Conservation (phyloP, 2,113 vertebrate species). For the Nothobranchius kuhntae region DNA sequence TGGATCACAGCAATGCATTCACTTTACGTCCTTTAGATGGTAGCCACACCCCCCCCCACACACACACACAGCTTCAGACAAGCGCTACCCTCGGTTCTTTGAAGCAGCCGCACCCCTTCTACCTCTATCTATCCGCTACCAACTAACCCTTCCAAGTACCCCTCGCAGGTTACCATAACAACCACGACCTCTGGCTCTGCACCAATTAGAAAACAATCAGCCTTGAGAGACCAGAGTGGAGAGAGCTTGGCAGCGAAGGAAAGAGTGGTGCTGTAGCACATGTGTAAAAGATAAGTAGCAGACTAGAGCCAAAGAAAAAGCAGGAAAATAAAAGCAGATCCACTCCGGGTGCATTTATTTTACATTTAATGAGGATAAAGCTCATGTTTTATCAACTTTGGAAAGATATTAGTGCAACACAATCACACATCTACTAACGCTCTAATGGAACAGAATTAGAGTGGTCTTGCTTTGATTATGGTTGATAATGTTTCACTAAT, state of each 20-base stretch:
- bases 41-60: constrained; percentile 16
- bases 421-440: neutral
- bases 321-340: constrained; percentile 7
- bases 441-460: neutral
- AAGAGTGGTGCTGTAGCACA: constrained; percentile 16
- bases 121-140: constrained; percentile 34
- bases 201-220: constrained; percentile 82
- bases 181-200: constrained; percentile 75
- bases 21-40: too few species aligned
- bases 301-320: constrained; percentile 31
- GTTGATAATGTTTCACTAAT: neutral
- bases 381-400: neutral
- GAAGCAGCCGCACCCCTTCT: constrained; percentile 59
- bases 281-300: constrained; percentile 38
- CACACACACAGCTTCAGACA: constrained; percentile 35
- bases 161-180: constrained; percentile 79
- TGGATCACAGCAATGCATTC: too few species aligned
- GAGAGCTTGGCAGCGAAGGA: constrained; percentile 42
- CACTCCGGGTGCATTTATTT: constrained; percentile 7
- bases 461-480: neutral
- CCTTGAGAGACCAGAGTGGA: constrained; percentile 59
- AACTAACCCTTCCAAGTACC: constrained; percentile 57
- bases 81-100: constrained; percentile 63
- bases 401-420: neutral
- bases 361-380: constrained; percentile 8